Evolutionary conservation across 2,888 invertebrate genomes (phyloP), one percentile per base, ranked within the genome.

Genomic region (Endotricha flammealis): DNA sequence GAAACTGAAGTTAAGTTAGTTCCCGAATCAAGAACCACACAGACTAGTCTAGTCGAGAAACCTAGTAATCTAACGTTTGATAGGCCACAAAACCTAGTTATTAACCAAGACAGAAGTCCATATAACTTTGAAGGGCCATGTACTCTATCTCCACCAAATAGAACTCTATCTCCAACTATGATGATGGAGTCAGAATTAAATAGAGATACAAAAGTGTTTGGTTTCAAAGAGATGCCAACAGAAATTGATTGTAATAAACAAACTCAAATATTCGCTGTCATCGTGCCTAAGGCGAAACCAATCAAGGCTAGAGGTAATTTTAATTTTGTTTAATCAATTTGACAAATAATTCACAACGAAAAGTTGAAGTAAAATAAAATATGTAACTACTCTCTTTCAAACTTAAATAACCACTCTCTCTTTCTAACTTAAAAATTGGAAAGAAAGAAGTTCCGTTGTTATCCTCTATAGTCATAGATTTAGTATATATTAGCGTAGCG

Each of bases 1-100:
- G 89, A 89, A 9, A 89, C 89, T 0, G 88, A 89, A 64, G 90
- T 91, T 0, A 89, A 88, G 54, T 57, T 90, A 6, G 76, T 88
- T 0, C 63, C 74, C 0, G 82, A 80, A 24, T 46, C 53, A 0
- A 32, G 41, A 6, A 56, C 42, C 36, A 80, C 66, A 0, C 60
- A 52, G 41, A 83, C 81, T 0, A 67, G 75, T 0, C 51, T 82
- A 3, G 60, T 85, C 6, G 79, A 81, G 11, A 83, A 83, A 41
- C 73, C 74, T 0, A 61, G 54, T 9, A 74, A 74, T 24, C 48
- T 61, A 1, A 61, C 61, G 17, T 70, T 57, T 12, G 68, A 73
- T 17, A 52, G 82, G 23, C 86, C 86, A 0, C 64, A 71, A 0
- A 79, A 83, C 49, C 43, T 86, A 2, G 63, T 72, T 0, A 36